phyloP scores from a whole-genome alignment of 2,888 invertebrate species.

The Leptopilina syphax region DNA sequence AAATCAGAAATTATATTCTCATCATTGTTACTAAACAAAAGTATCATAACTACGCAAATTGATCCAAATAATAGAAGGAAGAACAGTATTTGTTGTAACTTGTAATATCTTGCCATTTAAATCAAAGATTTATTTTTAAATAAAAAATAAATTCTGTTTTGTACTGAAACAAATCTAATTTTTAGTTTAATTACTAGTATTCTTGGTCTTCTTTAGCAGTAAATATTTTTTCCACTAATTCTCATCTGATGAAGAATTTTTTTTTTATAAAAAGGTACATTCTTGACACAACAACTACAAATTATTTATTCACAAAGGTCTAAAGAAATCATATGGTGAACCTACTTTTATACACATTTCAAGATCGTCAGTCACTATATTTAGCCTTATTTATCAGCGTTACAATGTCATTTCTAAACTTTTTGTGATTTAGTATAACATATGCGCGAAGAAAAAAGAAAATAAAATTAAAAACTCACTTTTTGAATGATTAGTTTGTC shows the following conservation, averaged over 20 bases:
- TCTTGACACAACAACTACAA: background rate
- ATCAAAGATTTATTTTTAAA: background rate
- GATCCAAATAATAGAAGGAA: background rate
- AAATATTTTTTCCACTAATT: background rate
- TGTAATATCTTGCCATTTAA: constrained; percentile 9
- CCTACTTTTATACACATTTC: constrained; percentile 19
- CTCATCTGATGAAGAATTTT: background rate
- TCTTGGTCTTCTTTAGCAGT: background rate
- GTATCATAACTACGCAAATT: background rate
- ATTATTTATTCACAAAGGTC: constrained; percentile 13
- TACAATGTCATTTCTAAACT: background rate
- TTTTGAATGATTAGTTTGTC: too few species aligned
- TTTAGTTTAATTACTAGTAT: too few species aligned
- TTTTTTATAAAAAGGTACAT: background rate
- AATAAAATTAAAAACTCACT: too few species aligned
- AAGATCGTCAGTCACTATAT: background rate
- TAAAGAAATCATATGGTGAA: constrained; percentile 12
- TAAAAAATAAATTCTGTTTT: background rate
- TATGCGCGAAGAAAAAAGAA: background rate
- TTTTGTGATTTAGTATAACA: background rate
- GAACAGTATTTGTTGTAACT: background rate
- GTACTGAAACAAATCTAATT: background rate
- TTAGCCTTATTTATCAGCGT: constrained; percentile 2
- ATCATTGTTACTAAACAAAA: background rate
- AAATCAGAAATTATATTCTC: background rate